Conservation (phyloP, 2,113 vertebrate genomes). For the Puma concolor region DNA sequence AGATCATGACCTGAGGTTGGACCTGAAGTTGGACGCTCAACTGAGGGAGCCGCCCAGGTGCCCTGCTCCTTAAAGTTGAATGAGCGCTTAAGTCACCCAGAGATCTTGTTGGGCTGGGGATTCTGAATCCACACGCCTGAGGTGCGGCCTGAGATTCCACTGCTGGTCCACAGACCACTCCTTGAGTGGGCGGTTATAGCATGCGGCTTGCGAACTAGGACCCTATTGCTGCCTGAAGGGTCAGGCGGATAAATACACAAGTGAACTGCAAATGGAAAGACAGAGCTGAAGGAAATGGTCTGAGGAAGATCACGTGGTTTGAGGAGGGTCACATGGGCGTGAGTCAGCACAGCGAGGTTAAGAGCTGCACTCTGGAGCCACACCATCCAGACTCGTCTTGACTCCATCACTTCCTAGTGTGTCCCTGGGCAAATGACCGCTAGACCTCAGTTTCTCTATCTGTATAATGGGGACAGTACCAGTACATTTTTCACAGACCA, state of each 20-base stretch:
- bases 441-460: not conserved
- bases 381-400: not conserved
- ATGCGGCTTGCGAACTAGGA: not conserved
- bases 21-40: no score
- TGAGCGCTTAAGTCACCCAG: not conserved
- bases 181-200: not conserved
- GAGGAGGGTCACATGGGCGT: rapidly evolving
- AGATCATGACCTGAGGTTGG: no score
- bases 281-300: not conserved
- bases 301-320: not conserved
- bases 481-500: not conserved
- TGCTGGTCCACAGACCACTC: not conserved
- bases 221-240: not conserved
- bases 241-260: not conserved
- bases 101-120: not conserved
- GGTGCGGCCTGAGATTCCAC: not conserved
- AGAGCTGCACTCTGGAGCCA: not conserved
- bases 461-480: not conserved
- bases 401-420: not conserved
- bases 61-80: not conserved
- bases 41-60: no score
- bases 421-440: not conserved
- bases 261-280: not conserved
- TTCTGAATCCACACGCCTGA: not conserved
- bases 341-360: not conserved